Percentiles rank a stretch among this genome's conserved stretches.
phyloP scores from a whole-genome alignment of 1,140 invertebrate genomes.

The Drosophila kanapiae region DNA sequence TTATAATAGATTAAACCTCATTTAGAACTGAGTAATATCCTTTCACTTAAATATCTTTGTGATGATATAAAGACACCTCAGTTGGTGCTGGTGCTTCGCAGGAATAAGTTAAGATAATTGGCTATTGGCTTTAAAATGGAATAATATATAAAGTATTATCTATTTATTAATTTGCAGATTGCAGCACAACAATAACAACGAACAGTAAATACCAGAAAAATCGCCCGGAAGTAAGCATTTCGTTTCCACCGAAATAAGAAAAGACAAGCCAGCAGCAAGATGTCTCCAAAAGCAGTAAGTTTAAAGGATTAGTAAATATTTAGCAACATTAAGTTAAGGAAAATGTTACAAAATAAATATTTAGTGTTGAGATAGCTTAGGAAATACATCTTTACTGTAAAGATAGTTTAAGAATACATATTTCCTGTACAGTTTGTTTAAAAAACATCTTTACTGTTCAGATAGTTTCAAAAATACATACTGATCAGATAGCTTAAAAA shows the following conservation, averaged over 20 bases:
- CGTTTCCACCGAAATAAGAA: conserved; percentile 36
- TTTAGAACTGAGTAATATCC: conserved; percentile 1
- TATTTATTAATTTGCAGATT: conserved; percentile 20
- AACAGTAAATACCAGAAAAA: conserved; percentile 32
- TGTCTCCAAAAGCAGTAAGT: conserved; percentile 83
- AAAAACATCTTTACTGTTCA: no score
- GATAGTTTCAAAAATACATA: no score
- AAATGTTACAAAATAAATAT: not conserved
- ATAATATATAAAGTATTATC: not conserved
- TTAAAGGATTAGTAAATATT: not conserved
- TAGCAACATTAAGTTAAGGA: not conserved
- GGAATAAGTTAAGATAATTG: no score
- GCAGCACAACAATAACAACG: conserved; percentile 31
- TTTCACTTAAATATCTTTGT: not conserved
- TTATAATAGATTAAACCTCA: not conserved
- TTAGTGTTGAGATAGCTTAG: no score
- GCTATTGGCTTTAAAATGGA: not conserved
- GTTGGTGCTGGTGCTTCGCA: not conserved
- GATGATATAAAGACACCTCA: not conserved
- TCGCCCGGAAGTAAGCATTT: conserved; percentile 35
- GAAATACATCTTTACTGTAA: no score
- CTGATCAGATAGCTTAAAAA: no score
- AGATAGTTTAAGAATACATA: no score
- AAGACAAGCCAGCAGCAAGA: conserved; percentile 70
- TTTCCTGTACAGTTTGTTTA: no score